phyloP scores from a whole-genome alignment of 2,888 invertebrate genomes.

The Caenorhabditis doughertyi region DNA sequence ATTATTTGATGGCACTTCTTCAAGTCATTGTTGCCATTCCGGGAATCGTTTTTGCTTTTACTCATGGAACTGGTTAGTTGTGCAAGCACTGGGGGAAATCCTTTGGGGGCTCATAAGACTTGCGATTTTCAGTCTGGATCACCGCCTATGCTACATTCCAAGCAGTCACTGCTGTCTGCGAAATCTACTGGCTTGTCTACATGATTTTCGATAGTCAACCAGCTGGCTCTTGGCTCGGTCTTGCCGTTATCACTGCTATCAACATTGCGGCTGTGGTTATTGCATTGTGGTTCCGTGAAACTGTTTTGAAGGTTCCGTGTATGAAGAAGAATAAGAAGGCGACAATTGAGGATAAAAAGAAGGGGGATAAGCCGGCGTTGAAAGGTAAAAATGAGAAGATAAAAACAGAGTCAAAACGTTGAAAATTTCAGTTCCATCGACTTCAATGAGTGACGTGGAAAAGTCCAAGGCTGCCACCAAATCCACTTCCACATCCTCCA shows the following conservation, averaged over 20 bases:
- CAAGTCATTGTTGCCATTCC: conserved; percentile 52
- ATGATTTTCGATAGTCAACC: conserved; percentile 44
- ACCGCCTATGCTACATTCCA: conserved; percentile 49
- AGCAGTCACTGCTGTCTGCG: conserved; percentile 45
- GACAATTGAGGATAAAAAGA: background rate
- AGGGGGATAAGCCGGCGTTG: conserved; percentile 30
- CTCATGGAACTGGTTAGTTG: conserved; percentile 33
- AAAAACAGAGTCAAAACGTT: too few species aligned
- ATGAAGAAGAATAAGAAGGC: conserved; percentile 12
- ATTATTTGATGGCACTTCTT: conserved; percentile 54
- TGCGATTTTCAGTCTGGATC: conserved; percentile 44
- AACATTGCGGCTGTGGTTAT: conserved; percentile 36
- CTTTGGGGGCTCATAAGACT: too few species aligned
- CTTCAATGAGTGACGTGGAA: conserved; percentile 42
- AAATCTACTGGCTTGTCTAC: conserved; percentile 57
- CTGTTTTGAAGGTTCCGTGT: conserved; percentile 21
- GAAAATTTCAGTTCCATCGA: conserved; percentile 36
- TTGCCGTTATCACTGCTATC: conserved; percentile 19
- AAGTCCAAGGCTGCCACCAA: conserved; percentile 12
- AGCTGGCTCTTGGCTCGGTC: conserved; percentile 36
- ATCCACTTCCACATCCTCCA: conserved; percentile 4
- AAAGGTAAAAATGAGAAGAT: background rate
- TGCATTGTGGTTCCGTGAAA: conserved; percentile 46
- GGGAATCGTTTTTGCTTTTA: conserved; percentile 36
- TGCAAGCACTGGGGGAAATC: background rate